Evolutionary conservation across 2,888 invertebrate genomes (phyloP).

Genomic region (Metellina segmentata): DNA sequence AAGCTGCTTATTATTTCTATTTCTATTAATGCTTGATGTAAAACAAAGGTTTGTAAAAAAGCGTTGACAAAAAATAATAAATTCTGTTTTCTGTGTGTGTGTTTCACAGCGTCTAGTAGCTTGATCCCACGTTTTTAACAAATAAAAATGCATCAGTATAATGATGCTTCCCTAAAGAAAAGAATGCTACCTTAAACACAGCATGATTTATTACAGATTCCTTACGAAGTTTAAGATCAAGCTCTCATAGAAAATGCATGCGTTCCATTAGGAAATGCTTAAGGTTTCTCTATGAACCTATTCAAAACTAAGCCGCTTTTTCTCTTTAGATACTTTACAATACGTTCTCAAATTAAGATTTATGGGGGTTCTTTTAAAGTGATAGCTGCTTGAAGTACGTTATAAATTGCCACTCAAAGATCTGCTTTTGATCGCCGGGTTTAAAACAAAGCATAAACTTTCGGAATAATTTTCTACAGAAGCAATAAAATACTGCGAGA

Average conservation of each 20-base stretch:
- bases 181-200: neutral
- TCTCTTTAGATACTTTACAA: neutral
- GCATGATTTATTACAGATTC: neutral
- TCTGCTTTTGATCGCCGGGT: slow-evolving; percentile 7
- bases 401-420: slow-evolving; percentile 19
- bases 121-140: neutral
- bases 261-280: slow-evolving; percentile 10
- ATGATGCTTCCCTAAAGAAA: neutral
- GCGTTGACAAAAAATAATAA: too few species aligned
- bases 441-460: slow-evolving; percentile 2
- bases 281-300: neutral
- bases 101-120: too few species aligned
- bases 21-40: too few species aligned
- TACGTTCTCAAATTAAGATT: slow-evolving; percentile 35
- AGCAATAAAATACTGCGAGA: neutral
- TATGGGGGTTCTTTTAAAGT: slow-evolving; percentile 3
- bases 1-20: too few species aligned
- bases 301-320: neutral
- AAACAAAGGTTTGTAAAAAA: too few species aligned
- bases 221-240: neutral
- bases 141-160: neutral
- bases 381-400: neutral
- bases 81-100: too few species aligned
- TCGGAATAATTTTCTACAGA: neutral
- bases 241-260: slow-evolving; percentile 2